Evolutionary conservation across 2,113 vertebrate species (phyloP).

Genomic region (Xenopus borealis): DNA sequence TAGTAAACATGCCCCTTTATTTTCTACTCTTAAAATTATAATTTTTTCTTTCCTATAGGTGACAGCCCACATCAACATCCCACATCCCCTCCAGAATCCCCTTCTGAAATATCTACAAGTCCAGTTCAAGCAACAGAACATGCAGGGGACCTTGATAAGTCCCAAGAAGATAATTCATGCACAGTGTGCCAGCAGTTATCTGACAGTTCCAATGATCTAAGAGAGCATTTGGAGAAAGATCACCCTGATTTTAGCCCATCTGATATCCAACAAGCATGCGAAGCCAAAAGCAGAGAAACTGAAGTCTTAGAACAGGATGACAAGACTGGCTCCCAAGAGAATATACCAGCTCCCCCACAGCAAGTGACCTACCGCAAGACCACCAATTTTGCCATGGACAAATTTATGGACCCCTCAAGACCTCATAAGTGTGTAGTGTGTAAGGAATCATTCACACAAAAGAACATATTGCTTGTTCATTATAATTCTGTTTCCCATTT

Average conservation of each 20-base stretch:
- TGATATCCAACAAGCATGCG: conserved; percentile 37
- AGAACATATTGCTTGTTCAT: conserved; percentile 81
- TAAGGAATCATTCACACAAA: conserved; percentile 80
- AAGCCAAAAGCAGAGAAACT: conserved; percentile 4
- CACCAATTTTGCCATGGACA: conserved; percentile 65
- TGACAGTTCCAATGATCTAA: conserved; percentile 29
- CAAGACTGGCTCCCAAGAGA: conserved; percentile 18
- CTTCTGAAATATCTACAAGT: conserved; percentile 34
- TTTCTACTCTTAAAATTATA: background rate
- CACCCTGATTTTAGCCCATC: conserved; percentile 33
- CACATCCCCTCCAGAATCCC: conserved; percentile 43
- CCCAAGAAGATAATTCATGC: conserved; percentile 46
- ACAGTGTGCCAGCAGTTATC: conserved; percentile 12
- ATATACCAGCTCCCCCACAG: conserved; percentile 26
- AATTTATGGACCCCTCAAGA: conserved; percentile 64
- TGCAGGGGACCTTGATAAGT: conserved; percentile 44
- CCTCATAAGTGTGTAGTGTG: conserved; percentile 85
- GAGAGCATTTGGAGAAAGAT: conserved; percentile 29
- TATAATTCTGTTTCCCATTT: conserved; percentile 85
- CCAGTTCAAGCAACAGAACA: conserved; percentile 39
- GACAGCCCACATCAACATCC: conserved; percentile 38
- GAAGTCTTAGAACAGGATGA: conserved; percentile 17
- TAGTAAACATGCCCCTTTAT: background rate
- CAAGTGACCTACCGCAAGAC: conserved; percentile 60
- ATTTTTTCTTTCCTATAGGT: conserved; percentile 35